These are phyloP conservation scores for Cygnus atratus DNA, from an alignment of 2,113 vertebrate genomes.

Conservation along the genomic window DNA sequence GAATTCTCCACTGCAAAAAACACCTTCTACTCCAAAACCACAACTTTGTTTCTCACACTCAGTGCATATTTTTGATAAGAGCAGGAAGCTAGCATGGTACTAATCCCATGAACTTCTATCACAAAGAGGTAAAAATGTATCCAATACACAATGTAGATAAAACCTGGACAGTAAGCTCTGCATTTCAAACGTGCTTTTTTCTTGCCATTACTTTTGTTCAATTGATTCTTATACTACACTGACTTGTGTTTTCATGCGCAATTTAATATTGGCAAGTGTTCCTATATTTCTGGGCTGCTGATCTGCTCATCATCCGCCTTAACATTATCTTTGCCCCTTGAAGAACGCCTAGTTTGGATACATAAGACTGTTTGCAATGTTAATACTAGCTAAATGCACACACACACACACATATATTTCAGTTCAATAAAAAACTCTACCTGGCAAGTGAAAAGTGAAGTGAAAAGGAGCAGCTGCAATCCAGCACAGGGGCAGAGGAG, in stretches of 20 bases:
- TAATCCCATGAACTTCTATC: not conserved
- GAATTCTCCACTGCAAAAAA: no score
- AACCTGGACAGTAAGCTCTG: not conserved
- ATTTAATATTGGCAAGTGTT: not conserved
- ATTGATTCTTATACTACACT: not conserved
- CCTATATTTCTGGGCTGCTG: not conserved
- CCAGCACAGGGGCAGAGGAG: not conserved
- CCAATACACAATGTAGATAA: not conserved
- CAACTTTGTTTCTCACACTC: not conserved
- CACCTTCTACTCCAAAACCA: no score
- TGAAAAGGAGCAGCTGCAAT: not conserved
- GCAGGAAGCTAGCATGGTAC: not conserved
- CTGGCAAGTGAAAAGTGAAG: not conserved
- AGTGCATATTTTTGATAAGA: not conserved
- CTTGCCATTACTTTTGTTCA: not conserved
- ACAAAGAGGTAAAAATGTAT: not conserved
- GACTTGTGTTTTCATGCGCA: not conserved
- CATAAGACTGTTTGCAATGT: not conserved
- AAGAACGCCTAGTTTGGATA: not conserved
- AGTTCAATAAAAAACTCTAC: not conserved
- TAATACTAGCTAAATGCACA: not conserved
- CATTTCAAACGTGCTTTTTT: not conserved
- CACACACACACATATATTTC: not conserved
- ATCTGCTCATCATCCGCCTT: not conserved
- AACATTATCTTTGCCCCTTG: not conserved